Evolutionary conservation across 2,888 invertebrate species (phyloP).

Genomic region (Halictus ligatus): DNA sequence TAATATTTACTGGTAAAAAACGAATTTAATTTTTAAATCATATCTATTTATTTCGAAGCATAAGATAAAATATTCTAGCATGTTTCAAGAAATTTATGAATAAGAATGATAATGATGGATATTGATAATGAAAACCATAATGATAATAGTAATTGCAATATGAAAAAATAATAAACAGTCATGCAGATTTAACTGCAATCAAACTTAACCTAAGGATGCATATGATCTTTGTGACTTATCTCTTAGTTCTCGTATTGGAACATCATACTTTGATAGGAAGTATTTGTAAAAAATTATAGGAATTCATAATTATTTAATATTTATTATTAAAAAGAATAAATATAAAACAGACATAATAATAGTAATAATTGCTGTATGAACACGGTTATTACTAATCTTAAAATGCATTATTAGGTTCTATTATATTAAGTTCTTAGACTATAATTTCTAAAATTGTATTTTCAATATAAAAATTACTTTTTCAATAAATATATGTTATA

Average conservation of each 20-base stretch:
- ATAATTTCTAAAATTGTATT: constrained; percentile 1
- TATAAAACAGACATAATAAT: background rate
- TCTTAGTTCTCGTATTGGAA: background rate
- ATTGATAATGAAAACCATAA: background rate
- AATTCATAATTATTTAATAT: background rate
- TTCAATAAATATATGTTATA: background rate
- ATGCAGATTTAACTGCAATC: background rate
- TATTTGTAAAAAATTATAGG: background rate
- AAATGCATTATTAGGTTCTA: background rate
- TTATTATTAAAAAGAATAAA: background rate
- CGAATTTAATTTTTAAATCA: background rate
- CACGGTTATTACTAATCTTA: background rate
- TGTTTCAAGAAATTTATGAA: background rate
- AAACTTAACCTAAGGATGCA: too few relatives aligned
- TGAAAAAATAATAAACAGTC: background rate
- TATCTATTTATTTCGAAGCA: background rate
- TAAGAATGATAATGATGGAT: background rate
- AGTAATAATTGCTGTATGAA: background rate
- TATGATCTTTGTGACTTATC: too few relatives aligned
- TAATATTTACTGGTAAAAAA: background rate
- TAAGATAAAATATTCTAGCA: background rate
- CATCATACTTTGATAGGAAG: background rate
- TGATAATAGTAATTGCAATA: background rate
- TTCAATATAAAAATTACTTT: background rate
- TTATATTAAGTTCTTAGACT: background rate